Conservation (phyloP, 2,113 vertebrate species). For the Excalfactoria chinensis region DNA sequence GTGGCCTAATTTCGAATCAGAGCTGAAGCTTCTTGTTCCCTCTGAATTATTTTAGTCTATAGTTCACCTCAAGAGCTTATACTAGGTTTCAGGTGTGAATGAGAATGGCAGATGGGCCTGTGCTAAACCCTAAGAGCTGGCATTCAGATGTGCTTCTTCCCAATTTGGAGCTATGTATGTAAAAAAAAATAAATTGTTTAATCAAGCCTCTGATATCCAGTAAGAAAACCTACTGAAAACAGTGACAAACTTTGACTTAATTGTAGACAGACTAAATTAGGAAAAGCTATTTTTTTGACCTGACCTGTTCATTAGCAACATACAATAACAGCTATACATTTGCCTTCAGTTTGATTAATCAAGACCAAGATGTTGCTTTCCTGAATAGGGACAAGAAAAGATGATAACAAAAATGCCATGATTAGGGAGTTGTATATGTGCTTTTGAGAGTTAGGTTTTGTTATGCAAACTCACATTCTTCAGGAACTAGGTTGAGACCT, state of each 20-base stretch:
- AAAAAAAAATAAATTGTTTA: background rate
- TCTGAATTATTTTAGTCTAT: background rate
- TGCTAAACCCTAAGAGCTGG: background rate
- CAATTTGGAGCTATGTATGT: background rate
- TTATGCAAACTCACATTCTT: conserved; percentile 32
- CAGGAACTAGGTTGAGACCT: conserved; percentile 20
- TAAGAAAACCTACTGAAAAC: background rate
- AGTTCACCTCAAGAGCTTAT: rapidly evolving
- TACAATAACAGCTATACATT: background rate
- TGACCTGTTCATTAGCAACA: conserved; percentile 23
- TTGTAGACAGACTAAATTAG: background rate
- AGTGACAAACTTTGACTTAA: background rate
- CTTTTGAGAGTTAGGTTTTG: background rate
- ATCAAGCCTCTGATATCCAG: background rate
- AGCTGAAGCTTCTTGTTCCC: background rate
- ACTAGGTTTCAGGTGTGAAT: rapidly evolving
- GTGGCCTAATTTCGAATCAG: background rate
- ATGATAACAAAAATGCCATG: background rate
- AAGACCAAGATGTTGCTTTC: background rate
- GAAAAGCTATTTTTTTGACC: conserved; percentile 32
- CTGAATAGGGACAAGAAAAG: background rate
- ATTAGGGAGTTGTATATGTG: background rate
- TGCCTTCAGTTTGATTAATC: conserved; percentile 5
- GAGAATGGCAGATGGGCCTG: background rate
- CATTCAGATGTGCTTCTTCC: background rate